Evolutionary conservation across 2,888 invertebrate genomes (phyloP).

Genomic region (Ennomos fuscantarius): DNA sequence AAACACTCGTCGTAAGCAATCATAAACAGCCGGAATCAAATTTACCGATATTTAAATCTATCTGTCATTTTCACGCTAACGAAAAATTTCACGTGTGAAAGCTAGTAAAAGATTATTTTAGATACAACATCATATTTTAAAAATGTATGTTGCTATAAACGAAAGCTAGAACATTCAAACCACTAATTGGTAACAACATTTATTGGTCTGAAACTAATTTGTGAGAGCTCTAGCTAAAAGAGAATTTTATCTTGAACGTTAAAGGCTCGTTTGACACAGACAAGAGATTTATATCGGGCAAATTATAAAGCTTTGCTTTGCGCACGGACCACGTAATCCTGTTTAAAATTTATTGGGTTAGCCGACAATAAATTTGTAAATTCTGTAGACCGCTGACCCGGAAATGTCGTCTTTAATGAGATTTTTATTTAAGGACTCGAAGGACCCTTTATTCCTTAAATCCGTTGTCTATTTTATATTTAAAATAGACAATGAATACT

Average conservation of each 20-base stretch:
- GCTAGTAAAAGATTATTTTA: no score
- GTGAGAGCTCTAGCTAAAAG: constrained; percentile 33
- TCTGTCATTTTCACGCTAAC: no score
- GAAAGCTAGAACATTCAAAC: not conserved
- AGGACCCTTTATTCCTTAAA: constrained; percentile 54
- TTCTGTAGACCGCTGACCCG: constrained; percentile 76
- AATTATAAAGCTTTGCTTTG: constrained; percentile 81
- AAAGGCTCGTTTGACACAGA: constrained; percentile 64
- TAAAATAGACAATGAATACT: constrained; percentile 19
- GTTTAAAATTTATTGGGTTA: constrained; percentile 82
- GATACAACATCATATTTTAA: no score
- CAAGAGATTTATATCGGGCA: constrained; percentile 76
- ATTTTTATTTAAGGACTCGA: constrained; percentile 64
- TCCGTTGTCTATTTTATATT: constrained; percentile 42
- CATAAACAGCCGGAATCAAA: no score
- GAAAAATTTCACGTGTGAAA: no score
- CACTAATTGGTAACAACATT: constrained; percentile 22
- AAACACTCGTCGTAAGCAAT: no score
- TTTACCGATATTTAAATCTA: no score
- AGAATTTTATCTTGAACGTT: constrained; percentile 49
- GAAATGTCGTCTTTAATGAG: constrained; percentile 73
- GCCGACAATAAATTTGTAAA: constrained; percentile 80
- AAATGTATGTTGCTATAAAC: no score
- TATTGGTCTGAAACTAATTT: constrained; percentile 22
- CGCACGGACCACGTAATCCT: constrained; percentile 78